Conservation (phyloP, 2,888 invertebrate species). For the Pimpla rufipes region DNA sequence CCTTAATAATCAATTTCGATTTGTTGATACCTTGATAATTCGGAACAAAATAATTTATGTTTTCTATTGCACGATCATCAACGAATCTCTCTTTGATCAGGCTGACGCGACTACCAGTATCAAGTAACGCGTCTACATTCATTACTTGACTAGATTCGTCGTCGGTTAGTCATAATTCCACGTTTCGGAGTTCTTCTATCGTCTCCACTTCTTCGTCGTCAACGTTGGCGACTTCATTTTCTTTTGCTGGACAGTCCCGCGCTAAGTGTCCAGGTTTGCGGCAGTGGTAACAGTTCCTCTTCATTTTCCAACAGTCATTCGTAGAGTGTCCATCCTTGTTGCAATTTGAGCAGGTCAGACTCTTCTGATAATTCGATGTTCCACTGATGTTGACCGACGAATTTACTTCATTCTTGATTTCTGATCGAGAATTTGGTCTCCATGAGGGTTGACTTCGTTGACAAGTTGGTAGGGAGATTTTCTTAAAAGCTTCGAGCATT, state of each 20-base stretch:
- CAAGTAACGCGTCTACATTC: conserved; percentile 50
- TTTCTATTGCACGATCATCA: neutral
- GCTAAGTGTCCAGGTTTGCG: conserved; percentile 31
- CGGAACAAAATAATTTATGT: neutral
- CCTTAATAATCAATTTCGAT: neutral
- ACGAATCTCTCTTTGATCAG: conserved; percentile 60
- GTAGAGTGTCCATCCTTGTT: conserved; percentile 33
- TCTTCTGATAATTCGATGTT: neutral
- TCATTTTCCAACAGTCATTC: conserved; percentile 21
- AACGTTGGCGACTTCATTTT: neutral
- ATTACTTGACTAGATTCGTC: conserved; percentile 39
- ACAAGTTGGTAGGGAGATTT: conserved; percentile 42
- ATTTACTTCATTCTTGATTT: neutral
- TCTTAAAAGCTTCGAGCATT: conserved; percentile 46
- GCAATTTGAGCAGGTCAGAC: conserved; percentile 55
- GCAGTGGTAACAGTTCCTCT: conserved; percentile 48
- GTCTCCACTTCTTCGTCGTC: neutral
- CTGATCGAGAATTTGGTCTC: neutral
- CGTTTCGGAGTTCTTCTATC: conserved; percentile 36
- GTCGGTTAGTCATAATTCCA: conserved; percentile 45
- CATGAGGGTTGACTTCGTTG: neutral
- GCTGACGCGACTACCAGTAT: conserved; percentile 62
- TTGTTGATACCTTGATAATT: conserved; percentile 11
- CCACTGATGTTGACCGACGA: neutral
- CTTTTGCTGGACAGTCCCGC: conserved; percentile 39